Percentiles rank a stretch among this genome's conserved stretches.
Evolutionary conservation across 2,113 vertebrate species (phyloP).

Genomic region (Pan paniscus): DNA sequence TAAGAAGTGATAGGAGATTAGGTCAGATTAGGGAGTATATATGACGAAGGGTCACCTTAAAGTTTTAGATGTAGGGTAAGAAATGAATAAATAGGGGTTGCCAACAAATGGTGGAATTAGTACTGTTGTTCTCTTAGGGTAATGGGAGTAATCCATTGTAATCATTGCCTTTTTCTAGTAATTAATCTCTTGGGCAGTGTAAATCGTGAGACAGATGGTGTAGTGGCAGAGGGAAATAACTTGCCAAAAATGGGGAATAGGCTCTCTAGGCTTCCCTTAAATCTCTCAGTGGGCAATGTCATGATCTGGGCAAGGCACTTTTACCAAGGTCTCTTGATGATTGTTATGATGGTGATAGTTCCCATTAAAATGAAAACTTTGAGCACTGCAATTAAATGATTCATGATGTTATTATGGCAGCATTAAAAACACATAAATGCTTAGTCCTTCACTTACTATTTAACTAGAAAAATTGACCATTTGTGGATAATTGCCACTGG

Average conservation of each 20-base stretch:
- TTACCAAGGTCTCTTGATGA: neutral
- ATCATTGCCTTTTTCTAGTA: neutral
- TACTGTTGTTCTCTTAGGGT: neutral
- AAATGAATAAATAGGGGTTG: neutral
- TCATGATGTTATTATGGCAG: neutral
- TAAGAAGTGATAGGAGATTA: no score
- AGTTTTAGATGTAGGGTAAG: neutral
- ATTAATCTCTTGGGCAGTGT: neutral
- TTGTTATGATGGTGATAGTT: neutral
- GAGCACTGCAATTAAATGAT: neutral
- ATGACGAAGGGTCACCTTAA: neutral
- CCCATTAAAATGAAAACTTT: neutral
- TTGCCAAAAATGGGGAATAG: neutral
- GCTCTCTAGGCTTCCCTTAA: neutral
- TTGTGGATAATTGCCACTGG: neutral
- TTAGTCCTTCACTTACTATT: neutral
- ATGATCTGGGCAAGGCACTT: neutral
- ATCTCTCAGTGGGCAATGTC: neutral
- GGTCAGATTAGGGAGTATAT: neutral
- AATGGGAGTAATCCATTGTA: neutral
- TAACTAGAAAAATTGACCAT: conserved; percentile 17
- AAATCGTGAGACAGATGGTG: neutral
- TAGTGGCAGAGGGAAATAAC: neutral
- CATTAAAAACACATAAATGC: conserved; percentile 34
- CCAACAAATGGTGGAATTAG: neutral